Percentiles rank a stretch among this genome's conserved stretches.
phyloP scores from a whole-genome alignment of 2,888 invertebrate genomes.

The Neoaliturus tenellus region DNA sequence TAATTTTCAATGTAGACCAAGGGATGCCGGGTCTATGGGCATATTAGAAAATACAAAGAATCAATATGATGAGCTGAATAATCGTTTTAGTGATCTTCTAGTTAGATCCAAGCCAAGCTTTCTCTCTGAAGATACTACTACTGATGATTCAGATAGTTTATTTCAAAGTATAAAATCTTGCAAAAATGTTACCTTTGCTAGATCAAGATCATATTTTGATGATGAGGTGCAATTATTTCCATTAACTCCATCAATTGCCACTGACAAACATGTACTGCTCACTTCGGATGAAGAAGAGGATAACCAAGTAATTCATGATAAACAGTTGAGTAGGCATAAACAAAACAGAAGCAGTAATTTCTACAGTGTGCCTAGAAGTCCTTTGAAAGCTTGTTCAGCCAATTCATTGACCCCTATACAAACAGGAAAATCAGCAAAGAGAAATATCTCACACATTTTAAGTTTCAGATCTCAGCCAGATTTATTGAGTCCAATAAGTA shows the following conservation, averaged over 20 bases:
- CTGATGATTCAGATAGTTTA: conserved; percentile 27
- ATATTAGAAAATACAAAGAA: not conserved
- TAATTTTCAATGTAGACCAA: too few species aligned
- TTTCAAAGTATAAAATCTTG: conserved; percentile 7
- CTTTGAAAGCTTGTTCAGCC: not conserved
- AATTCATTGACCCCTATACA: not conserved
- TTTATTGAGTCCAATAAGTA: not conserved
- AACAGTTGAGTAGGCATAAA: not conserved
- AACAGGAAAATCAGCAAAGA: not conserved
- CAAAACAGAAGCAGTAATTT: not conserved
- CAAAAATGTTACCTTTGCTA: conserved; percentile 24
- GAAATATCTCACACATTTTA: not conserved
- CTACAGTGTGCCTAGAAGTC: not conserved
- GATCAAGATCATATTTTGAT: conserved; percentile 31
- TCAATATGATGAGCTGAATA: not conserved
- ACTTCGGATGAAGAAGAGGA: conserved; percentile 14
- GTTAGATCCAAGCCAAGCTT: not conserved
- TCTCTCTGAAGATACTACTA: not conserved
- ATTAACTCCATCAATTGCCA: not conserved
- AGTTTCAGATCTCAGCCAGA: not conserved
- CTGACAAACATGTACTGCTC: not conserved
- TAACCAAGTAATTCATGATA: too few species aligned
- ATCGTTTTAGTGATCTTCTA: conserved; percentile 14
- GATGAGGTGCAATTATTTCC: not conserved
- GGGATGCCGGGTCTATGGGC: too few species aligned